A percentile compares a stretch with the other conserved stretches of the same genome.
phyloP scores from a whole-genome alignment of 23 tunicate genomes.

The Ascidia mentula region DNA sequence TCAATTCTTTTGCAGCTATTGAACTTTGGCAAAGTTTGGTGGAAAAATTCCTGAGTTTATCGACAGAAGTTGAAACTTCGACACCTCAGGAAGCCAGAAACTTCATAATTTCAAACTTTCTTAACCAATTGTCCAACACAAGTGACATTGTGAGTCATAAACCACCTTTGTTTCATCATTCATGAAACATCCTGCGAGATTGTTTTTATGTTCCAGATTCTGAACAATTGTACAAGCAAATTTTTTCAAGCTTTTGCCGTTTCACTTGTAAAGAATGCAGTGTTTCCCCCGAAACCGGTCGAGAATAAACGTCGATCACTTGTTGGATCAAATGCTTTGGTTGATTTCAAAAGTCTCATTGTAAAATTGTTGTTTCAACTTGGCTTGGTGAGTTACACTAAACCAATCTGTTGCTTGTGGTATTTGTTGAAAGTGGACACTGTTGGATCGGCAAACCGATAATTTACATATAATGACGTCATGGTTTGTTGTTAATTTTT shows the following conservation, averaged over 20 bases:
- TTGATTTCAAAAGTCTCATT: background rate
- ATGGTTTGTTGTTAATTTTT: background rate
- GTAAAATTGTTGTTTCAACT: constrained; percentile 1
- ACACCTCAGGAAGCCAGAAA: constrained; percentile 42
- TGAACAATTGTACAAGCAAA: background rate
- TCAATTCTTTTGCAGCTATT: constrained; percentile 7
- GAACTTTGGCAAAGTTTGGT: constrained; percentile 33
- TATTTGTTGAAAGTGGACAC: too few relatives aligned
- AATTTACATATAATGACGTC: too few relatives aligned
- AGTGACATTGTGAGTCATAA: background rate
- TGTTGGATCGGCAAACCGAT: too few relatives aligned
- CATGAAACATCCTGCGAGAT: background rate
- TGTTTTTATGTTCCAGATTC: background rate
- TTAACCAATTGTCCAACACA: background rate
- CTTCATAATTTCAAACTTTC: constrained; percentile 9
- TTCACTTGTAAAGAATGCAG: background rate
- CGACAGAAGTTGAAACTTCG: constrained; percentile 15
- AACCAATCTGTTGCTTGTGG: too few relatives aligned
- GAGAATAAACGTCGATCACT: background rate
- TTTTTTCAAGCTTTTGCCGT: constrained; percentile 3
- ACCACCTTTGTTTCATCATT: background rate
- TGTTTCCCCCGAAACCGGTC: background rate
- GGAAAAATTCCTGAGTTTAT: constrained; percentile 17
- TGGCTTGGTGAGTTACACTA: background rate
- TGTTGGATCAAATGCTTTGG: background rate